Evolutionary conservation across 2,113 vertebrate species (phyloP), one percentile per base, ranked within the genome.

Genomic region (Callopanchax toddi): DNA sequence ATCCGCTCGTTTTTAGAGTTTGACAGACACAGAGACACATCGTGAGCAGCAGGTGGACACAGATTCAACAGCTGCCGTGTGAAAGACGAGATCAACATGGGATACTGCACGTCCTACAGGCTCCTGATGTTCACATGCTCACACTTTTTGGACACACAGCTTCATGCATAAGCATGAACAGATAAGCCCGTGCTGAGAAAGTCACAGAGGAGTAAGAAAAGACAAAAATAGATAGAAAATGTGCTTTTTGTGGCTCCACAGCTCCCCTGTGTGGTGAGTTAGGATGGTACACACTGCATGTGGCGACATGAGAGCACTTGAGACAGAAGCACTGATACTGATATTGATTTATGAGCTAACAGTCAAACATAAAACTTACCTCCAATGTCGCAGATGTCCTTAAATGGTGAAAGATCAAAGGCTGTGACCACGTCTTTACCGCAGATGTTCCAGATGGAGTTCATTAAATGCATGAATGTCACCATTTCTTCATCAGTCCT

Each of bases 361-460:
- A 11, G 4, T 36, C 34, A 36, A 11, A 2, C 22, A 37, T 34
- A 71, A 63, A 2, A 67, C 90, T 76, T 82, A 97, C 96, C 96
- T 44, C 96, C 96, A 0, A 98, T 82, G 79, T 98, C 96, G 17
- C 86, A 97, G 60, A 98, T 83, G 58, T 61, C 46, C 0, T 40
- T 92, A 81, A 96, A 98, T 8, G 82, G 36, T 0, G 94, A 92
- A 62, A 97, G 94, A 81, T 98, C 94, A 37, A 97, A 98, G 39
- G 95, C 94, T 0, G 73, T 66, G 64, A 97, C 76, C 62, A 96
- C 94, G 3, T 91, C 84, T 50, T 70, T 83, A 1, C 95, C 95
- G 20, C 93, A 93, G 61, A 96, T 79, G 20, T 93, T 92, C 96
- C 96, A 98, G 42, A 94, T 63, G 0, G 93, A 95, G 86, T 95